These are phyloP conservation scores for Clostera curtula DNA, from an alignment of 2,888 invertebrate species.

Conservation along the genomic window DNA sequence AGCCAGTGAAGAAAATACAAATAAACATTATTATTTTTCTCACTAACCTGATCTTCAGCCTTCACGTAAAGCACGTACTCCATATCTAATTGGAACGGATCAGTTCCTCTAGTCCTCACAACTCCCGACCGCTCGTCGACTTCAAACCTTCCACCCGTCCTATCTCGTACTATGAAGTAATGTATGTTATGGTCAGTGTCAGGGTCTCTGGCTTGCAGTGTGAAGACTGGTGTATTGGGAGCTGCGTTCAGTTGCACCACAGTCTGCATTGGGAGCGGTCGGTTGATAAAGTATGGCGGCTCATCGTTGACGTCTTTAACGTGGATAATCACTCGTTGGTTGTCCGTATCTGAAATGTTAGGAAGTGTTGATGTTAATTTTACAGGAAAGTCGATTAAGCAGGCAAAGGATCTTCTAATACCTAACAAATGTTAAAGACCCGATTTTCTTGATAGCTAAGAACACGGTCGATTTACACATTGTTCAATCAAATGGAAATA, in stretches of 20 bases:
- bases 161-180: constrained; percentile 95
- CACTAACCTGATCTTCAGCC: constrained; percentile 88
- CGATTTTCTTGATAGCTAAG: too few species aligned
- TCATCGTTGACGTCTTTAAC: constrained; percentile 98
- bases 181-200: constrained; percentile 97
- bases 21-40: constrained; percentile 1
- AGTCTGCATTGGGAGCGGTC: constrained; percentile 97
- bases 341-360: constrained; percentile 89
- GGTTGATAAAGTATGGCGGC: constrained; percentile 97
- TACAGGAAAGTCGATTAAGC: background rate
- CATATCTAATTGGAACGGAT: constrained; percentile 95
- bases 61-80: constrained; percentile 97
- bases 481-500: too few species aligned
- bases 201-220: constrained; percentile 97
- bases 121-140: constrained; percentile 94
- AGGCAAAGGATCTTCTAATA: too few species aligned
- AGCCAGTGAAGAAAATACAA: too few species aligned
- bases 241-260: constrained; percentile 97
- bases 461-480: too few species aligned
- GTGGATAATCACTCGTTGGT: constrained; percentile 95
- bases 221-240: constrained; percentile 96
- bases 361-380: background rate
- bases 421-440: too few species aligned
- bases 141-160: constrained; percentile 87
- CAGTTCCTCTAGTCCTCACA: constrained; percentile 91